Conservation (phyloP, 2,888 invertebrate genomes). For the Phalera bucephala region DNA sequence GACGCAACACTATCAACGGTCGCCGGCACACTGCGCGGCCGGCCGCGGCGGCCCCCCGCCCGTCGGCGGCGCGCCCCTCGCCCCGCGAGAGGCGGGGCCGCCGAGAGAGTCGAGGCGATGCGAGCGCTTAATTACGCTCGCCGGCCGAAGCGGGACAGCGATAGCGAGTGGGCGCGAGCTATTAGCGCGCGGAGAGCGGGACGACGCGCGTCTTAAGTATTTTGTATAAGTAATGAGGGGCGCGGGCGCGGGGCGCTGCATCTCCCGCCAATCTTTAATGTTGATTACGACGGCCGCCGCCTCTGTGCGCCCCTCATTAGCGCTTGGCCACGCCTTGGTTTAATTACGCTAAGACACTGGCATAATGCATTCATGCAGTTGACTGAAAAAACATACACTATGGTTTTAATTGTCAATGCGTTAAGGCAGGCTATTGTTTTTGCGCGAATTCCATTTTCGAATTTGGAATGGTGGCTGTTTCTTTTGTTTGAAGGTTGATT, state of each 20-base stretch:
- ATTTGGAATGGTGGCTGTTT: constrained; percentile 34
- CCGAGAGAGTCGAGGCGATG: constrained; percentile 76
- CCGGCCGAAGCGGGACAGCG: constrained; percentile 77
- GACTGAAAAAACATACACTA: constrained; percentile 25
- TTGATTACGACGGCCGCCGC: constrained; percentile 79
- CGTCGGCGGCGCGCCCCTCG: constrained; percentile 50
- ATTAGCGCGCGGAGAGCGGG: constrained; percentile 86
- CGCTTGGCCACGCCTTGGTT: constrained; percentile 78
- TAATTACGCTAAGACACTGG: constrained; percentile 59
- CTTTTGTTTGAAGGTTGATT: constrained; percentile 31
- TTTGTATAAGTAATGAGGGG: constrained; percentile 84
- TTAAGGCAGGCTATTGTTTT: constrained; percentile 50
- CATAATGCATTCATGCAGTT: constrained; percentile 51
- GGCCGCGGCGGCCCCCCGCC: constrained; percentile 50
- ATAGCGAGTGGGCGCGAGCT: constrained; percentile 84
- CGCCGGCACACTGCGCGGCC: constrained; percentile 80
- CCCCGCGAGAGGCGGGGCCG: constrained; percentile 65
- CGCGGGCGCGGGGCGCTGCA: constrained; percentile 76
- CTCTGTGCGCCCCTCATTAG: constrained; percentile 79
- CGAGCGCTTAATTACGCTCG: constrained; percentile 80
- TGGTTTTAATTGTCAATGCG: constrained; percentile 55
- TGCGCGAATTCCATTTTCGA: constrained; percentile 45
- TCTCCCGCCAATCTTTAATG: constrained; percentile 84
- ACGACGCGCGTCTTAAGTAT: constrained; percentile 83
- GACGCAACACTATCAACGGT: constrained; percentile 74